Conservation (phyloP, 2,113 vertebrate genomes). For the Tetrax tetrax region DNA sequence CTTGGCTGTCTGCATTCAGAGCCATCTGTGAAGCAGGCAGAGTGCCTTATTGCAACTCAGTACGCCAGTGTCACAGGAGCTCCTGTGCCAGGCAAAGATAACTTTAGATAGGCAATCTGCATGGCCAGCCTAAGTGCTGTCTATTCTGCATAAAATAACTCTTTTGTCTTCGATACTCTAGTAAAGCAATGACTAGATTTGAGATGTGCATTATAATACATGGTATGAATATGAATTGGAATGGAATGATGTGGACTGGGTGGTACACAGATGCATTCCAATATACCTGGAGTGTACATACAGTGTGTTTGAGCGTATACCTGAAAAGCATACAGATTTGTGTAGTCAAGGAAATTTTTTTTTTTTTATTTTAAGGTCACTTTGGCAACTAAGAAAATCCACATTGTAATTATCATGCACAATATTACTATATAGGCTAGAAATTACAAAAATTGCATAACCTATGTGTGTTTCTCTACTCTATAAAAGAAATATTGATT, state of each 20-base stretch:
- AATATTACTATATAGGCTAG: background rate
- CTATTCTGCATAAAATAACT: background rate
- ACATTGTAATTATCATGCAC: background rate
- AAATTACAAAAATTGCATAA: background rate
- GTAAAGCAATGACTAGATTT: background rate
- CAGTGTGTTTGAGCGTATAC: background rate
- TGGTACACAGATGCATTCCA: background rate
- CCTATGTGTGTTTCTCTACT: background rate
- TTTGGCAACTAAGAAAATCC: background rate
- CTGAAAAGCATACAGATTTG: background rate
- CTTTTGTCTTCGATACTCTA: background rate
- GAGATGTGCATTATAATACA: background rate
- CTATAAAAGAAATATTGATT: background rate
- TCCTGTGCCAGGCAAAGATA: background rate
- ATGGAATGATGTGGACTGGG: background rate
- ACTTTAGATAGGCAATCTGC: background rate
- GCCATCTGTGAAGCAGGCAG: constrained; percentile 53
- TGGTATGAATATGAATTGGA: no score
- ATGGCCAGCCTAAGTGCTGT: background rate
- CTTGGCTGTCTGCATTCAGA: constrained; percentile 4
- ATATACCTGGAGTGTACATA: background rate
- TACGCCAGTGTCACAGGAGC: background rate
- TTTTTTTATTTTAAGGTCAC: background rate
- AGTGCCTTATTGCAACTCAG: background rate
- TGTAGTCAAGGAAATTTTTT: background rate